Conservation (phyloP, 1,140 invertebrate species). For the Episyrphus balteatus region DNA sequence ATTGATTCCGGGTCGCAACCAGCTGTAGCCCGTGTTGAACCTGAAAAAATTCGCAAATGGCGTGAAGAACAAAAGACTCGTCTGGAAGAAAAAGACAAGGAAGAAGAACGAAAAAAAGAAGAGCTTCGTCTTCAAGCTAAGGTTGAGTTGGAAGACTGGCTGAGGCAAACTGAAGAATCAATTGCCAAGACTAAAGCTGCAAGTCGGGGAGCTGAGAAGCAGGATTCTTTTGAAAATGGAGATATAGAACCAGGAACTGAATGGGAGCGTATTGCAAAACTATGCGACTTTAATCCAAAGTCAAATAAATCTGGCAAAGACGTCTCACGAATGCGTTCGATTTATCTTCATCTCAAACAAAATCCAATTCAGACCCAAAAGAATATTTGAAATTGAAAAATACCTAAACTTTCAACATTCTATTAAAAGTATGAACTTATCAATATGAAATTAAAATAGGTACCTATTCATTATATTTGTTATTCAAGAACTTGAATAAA, state of each 20-base stretch:
- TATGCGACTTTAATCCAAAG: slow-evolving; percentile 95
- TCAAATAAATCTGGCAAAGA: slow-evolving; percentile 79
- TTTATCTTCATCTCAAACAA: slow-evolving; percentile 92
- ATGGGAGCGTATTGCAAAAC: slow-evolving; percentile 88
- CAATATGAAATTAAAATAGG: too few relatives aligned
- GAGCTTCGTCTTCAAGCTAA: slow-evolving; percentile 73
- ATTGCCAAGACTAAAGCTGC: slow-evolving; percentile 87
- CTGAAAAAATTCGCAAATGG: slow-evolving; percentile 89
- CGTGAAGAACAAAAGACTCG: slow-evolving; percentile 80
- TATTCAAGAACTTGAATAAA: too few relatives aligned
- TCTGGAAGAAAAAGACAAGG: slow-evolving; percentile 84
- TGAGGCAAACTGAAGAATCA: slow-evolving; percentile 84
- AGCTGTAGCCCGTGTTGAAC: slow-evolving; percentile 56
- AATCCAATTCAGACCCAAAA: slow-evolving; percentile 41
- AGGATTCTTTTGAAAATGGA: slow-evolving; percentile 71
- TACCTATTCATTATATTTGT: too few relatives aligned
- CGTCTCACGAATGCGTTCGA: slow-evolving; percentile 85
- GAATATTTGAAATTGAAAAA: slow-evolving; percentile 12
- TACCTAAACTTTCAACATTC: too few relatives aligned
- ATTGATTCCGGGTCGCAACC: slow-evolving; percentile 29
- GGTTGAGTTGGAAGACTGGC: slow-evolving; percentile 92
- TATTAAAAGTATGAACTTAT: too few relatives aligned
- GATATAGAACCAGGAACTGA: slow-evolving; percentile 83
- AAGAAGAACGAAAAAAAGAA: slow-evolving; percentile 79
- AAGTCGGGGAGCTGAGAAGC: slow-evolving; percentile 84